Conservation (phyloP, 2,888 invertebrate genomes). For the Pimpla rufipes region DNA sequence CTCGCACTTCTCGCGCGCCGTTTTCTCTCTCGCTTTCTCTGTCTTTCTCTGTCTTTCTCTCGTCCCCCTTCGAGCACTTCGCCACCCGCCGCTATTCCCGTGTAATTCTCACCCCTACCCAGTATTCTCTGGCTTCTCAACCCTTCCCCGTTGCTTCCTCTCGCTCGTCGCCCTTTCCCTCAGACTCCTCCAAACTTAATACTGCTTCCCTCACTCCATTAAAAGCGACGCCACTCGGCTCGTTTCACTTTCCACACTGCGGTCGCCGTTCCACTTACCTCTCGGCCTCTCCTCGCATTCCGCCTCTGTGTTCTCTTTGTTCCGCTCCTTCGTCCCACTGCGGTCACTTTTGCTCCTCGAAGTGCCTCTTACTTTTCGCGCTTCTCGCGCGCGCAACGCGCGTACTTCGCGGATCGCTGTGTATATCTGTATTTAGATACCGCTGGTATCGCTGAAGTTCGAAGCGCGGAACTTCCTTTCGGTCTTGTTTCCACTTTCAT, state of each 20-base stretch:
- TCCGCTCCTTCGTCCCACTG: constrained; percentile 12
- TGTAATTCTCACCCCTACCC: constrained; percentile 80
- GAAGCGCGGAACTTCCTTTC: no score
- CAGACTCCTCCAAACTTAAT: constrained; percentile 79
- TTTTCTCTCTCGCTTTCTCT: constrained; percentile 70
- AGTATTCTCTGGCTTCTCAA: constrained; percentile 71
- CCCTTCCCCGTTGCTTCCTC: constrained; percentile 65
- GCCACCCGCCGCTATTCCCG: constrained; percentile 79
- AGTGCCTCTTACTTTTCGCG: not conserved
- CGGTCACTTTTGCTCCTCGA: constrained; percentile 25
- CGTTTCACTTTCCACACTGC: constrained; percentile 83
- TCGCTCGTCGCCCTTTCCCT: constrained; percentile 72
- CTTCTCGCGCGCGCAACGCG: not conserved
- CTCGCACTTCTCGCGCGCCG: constrained; percentile 54
- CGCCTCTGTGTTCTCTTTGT: constrained; percentile 66
- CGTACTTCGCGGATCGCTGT: not conserved
- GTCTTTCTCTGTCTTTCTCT: constrained; percentile 63
- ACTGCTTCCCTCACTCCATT: constrained; percentile 83
- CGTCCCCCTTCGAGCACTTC: constrained; percentile 45
- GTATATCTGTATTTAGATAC: no score
- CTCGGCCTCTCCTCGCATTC: constrained; percentile 67
- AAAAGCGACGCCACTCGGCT: constrained; percentile 83
- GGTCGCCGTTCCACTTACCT: constrained; percentile 77
- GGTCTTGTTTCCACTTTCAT: not conserved
- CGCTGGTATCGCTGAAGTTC: not conserved